Conservation (phyloP, 2,888 invertebrate species). For the Galerucella pusilla region DNA sequence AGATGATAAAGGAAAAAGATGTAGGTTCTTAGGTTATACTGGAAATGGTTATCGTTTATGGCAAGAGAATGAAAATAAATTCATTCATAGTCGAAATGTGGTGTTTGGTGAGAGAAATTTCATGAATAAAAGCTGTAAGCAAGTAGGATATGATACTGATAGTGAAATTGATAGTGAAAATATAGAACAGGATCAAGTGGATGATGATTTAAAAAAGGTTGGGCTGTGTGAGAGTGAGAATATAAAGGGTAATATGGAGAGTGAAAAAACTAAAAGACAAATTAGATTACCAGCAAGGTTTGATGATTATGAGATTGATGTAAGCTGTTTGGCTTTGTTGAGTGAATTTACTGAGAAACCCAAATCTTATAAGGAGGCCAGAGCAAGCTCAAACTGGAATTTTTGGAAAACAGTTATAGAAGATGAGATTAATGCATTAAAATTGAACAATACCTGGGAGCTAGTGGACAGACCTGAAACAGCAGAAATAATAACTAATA, state of each 20-base stretch:
- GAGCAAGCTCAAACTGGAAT: constrained; percentile 18
- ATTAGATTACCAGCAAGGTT: too few species aligned
- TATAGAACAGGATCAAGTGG: neutral
- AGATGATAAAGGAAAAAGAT: constrained; percentile 37
- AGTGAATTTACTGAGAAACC: constrained; percentile 33
- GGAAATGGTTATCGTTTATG: constrained; percentile 31
- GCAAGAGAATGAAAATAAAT: constrained; percentile 18
- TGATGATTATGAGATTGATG: constrained; percentile 2
- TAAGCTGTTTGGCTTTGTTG: constrained; percentile 38
- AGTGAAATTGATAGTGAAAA: neutral
- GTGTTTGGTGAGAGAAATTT: constrained; percentile 23
- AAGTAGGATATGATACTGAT: neutral
- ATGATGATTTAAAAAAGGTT: neutral
- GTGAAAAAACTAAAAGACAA: constrained; percentile 37
- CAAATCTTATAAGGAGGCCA: constrained; percentile 19
- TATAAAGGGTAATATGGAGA: neutral
- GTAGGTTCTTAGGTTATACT: constrained; percentile 34
- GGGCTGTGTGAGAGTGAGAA: neutral
- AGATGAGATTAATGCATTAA: too few species aligned
- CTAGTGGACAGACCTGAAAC: too few species aligned
- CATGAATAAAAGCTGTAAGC: neutral
- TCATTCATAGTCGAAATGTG: constrained; percentile 24
- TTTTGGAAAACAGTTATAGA: too few species aligned
- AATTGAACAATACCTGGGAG: too few species aligned
- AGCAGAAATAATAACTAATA: too few species aligned